Conservation (phyloP, 2,888 invertebrate species). For the Lycophotia porphyrea region DNA sequence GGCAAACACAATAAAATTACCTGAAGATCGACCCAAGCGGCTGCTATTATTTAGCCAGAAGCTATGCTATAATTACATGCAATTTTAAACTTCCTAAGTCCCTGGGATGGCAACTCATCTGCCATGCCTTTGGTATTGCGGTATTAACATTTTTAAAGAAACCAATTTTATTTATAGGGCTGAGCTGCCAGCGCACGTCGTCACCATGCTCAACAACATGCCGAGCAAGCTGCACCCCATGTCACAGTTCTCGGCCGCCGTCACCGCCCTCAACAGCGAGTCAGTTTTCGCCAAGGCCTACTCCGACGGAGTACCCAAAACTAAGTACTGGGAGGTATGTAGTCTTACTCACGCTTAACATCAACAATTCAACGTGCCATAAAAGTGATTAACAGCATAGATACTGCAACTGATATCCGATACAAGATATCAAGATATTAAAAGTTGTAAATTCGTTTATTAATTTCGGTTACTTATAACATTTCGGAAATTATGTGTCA, state of each 20-base stretch:
- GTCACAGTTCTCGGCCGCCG: conserved; percentile 97
- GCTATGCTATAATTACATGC: not conserved
- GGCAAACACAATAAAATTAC: too few relatives aligned
- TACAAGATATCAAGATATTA: conserved; percentile 24
- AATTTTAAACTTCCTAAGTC: not conserved
- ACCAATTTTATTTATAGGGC: conserved; percentile 87
- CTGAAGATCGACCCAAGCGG: not conserved
- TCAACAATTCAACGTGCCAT: not conserved
- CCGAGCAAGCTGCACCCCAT: conserved; percentile 97
- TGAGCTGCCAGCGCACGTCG: conserved; percentile 97
- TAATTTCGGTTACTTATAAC: conserved; percentile 27
- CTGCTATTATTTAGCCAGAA: not conserved
- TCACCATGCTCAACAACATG: conserved; percentile 97
- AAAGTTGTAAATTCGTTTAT: conserved; percentile 35
- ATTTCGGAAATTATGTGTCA: conserved; percentile 10
- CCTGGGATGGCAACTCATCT: not conserved
- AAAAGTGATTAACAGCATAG: not conserved
- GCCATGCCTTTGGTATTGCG: not conserved
- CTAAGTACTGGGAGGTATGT: conserved; percentile 96
- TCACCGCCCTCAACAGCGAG: conserved; percentile 97
- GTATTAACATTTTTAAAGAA: not conserved
- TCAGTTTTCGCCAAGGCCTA: conserved; percentile 98
- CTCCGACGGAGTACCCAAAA: conserved; percentile 95
- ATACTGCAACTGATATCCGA: conserved; percentile 15
- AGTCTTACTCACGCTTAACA: not conserved